These are phyloP conservation scores for Cichlasoma orientale DNA, from an alignment of 2,797 vertebrate species.

Conservation along the genomic window DNA sequence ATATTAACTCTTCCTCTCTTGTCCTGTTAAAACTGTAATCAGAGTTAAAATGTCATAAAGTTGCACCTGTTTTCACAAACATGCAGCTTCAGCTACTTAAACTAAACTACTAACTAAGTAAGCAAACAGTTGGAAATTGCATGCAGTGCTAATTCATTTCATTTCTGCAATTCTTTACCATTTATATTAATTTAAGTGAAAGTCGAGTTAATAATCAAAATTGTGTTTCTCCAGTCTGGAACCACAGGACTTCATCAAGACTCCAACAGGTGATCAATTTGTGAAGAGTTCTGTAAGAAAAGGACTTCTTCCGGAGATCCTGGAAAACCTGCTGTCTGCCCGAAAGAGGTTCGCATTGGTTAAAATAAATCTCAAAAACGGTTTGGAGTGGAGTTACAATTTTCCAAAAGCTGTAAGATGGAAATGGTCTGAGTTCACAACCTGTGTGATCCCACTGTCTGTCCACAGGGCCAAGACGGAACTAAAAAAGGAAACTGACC, in stretches of 20 bases:
- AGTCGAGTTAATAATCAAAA: neutral
- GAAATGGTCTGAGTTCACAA: neutral
- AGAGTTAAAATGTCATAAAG: too few relatives aligned
- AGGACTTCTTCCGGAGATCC: slow-evolving; percentile 91
- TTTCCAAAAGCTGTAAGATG: neutral
- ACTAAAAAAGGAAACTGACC: slow-evolving; percentile 90
- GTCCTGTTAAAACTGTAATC: too few relatives aligned
- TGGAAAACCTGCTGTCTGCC: slow-evolving; percentile 90
- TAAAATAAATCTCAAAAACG: neutral
- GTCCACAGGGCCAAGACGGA: slow-evolving; percentile 87
- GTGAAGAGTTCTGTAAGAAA: slow-evolving; percentile 89
- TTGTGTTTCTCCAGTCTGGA: slow-evolving; percentile 76
- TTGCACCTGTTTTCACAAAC: too few relatives aligned
- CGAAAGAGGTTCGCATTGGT: slow-evolving; percentile 84
- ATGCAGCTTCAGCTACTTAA: neutral
- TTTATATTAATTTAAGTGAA: neutral
- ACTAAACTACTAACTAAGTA: neutral
- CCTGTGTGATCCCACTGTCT: neutral
- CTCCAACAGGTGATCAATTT: slow-evolving; percentile 89
- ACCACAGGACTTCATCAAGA: slow-evolving; percentile 89
- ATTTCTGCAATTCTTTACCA: neutral
- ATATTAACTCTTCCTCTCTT: too few relatives aligned
- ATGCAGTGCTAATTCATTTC: neutral
- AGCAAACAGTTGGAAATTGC: neutral
- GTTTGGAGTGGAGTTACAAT: neutral